These are phyloP conservation scores for Pterocles burchelli DNA, from an alignment of 2,113 vertebrate species.

Conservation along the genomic window DNA sequence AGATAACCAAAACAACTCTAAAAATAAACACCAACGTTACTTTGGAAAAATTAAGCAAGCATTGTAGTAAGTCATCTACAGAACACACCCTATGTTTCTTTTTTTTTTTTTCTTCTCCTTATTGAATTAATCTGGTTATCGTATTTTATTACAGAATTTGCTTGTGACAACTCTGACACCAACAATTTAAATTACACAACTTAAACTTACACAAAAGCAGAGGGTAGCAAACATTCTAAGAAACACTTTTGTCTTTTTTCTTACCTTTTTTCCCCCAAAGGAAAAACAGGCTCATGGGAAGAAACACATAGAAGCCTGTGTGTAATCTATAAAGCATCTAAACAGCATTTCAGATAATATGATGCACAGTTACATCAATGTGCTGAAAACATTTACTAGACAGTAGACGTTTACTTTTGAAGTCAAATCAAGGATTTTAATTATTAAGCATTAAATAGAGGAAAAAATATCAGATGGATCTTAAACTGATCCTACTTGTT, in stretches of 20 bases:
- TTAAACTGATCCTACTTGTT: neutral
- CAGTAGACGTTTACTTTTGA: neutral
- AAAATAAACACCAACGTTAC: neutral
- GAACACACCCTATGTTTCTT: neutral
- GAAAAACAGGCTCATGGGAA: neutral
- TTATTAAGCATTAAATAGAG: neutral
- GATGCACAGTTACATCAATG: neutral
- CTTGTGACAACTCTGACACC: neutral
- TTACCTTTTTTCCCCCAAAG: neutral
- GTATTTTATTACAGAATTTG: neutral
- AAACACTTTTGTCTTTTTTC: neutral
- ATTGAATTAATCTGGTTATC: neutral
- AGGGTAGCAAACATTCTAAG: neutral
- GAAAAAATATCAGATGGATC: rapidly evolving
- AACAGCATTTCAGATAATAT: neutral
- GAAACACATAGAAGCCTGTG: neutral
- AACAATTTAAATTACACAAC: neutral
- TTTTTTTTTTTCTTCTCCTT: neutral
- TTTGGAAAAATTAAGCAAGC: neutral
- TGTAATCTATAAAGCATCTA: neutral
- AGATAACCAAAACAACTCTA: neutral
- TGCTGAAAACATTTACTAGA: neutral
- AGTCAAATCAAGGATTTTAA: neutral
- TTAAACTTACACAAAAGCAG: neutral
- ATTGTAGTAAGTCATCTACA: neutral